A percentile compares a stretch with the other conserved stretches of the same genome.
phyloP scores from a whole-genome alignment of 2,113 vertebrate species.

The Callorhinus ursinus region DNA sequence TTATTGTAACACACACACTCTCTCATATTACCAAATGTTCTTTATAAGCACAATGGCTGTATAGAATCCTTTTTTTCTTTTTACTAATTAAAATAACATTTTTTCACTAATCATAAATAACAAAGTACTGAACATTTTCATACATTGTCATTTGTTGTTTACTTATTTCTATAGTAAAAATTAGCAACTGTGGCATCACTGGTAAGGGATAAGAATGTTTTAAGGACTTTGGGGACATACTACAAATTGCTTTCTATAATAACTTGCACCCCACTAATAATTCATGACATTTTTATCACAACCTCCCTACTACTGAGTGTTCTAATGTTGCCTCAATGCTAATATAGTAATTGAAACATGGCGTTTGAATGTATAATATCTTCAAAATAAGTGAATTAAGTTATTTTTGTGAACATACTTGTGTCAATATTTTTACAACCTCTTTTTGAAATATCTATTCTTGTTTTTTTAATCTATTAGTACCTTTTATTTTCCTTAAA shows the following conservation, averaged over 20 bases:
- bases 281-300: neutral
- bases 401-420: neutral
- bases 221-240: neutral
- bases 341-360: conserved; percentile 23
- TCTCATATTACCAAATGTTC: neutral
- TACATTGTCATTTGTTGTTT: neutral
- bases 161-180: neutral
- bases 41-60: neutral
- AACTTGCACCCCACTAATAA: neutral
- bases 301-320: neutral
- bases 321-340: neutral
- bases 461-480: neutral
- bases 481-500: conserved; percentile 5
- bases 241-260: neutral
- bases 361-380: neutral
- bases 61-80: neutral
- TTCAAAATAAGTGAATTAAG: neutral
- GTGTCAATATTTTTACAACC: neutral
- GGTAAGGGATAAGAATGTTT: neutral
- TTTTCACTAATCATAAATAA: neutral
- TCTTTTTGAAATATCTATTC: conserved; percentile 13
- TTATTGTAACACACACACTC: neutral
- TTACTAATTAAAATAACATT: neutral
- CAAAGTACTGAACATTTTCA: neutral
- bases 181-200: neutral